Evolutionary conservation across 2,113 vertebrate genomes (phyloP), one percentile per base, ranked within the genome.

Genomic region (Coracopsis vasa): DNA sequence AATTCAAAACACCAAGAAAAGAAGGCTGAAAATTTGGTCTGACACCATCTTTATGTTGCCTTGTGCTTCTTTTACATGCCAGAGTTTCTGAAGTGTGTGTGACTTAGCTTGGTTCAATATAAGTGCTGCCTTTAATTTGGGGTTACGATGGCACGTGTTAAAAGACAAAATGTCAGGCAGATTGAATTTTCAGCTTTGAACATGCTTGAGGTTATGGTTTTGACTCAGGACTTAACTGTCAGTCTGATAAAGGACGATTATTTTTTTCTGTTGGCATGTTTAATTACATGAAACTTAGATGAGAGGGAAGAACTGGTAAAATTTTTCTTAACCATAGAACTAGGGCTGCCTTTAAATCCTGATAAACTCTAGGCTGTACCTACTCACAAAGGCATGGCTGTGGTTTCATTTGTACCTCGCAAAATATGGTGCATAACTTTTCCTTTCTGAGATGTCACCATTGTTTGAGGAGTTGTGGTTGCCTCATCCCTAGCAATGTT

Each of bases 121-220:
- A 94, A 89, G 18, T 48, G 31, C 81, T 90, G 87, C 58, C 62
- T 94, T 91, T 94, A 82, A 77, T 95, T 83, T 91, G 74, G 35
- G 79, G 74, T 90, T 92, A 77, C 0, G 0, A 78, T 10, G 39
- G 61, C 81, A 92, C 31, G 64, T 91, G 72, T 94, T 95, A 74
- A 90, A 92, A 86, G 92, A 94, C 90, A 80, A 90, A 90, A 94
- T 80, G 81, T 88, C 94, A 96, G 9, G 29, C 58, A 86, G 90
- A 82, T 19, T 75, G 80, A 62, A 80, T 90, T 96, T 93, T 88
- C 79, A 80, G 58, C 84, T 93, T 90, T 77, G 66, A 95, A 88
- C 53, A 62, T 45, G 44, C 42, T 80, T 6, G 18, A 79, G 64
- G 79, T 82, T 96, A 70, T 45, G 53, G 62, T 86, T 94, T 94